Evolutionary conservation across 2,888 invertebrate genomes (phyloP).

Genomic region (Carpatolechia fugitivella): DNA sequence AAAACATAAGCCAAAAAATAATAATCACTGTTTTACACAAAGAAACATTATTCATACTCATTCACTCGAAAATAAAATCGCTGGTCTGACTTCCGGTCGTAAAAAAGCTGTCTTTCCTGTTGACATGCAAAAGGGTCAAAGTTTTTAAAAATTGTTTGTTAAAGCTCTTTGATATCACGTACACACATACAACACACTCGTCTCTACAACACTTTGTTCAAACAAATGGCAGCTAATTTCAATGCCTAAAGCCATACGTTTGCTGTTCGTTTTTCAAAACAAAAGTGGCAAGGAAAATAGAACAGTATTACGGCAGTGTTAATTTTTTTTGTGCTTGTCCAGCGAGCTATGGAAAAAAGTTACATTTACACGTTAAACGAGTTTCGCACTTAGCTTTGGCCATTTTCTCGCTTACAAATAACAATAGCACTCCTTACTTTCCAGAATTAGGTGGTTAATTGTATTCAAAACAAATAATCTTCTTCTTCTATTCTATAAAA

Average conservation of each 20-base stretch:
- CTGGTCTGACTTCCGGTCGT: slow-evolving; percentile 16
- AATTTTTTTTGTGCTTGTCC: slow-evolving; percentile 2
- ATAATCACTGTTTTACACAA: slow-evolving; percentile 28
- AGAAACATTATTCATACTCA: slow-evolving; percentile 28
- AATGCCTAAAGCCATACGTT: slow-evolving; percentile 16
- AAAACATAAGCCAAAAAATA: too few relatives aligned
- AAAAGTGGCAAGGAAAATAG: slow-evolving; percentile 2
- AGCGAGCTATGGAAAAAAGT: neutral
- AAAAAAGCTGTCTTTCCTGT: slow-evolving; percentile 39
- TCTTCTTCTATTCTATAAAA: too few relatives aligned
- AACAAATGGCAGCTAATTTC: slow-evolving; percentile 20
- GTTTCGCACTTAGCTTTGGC: slow-evolving; percentile 10
- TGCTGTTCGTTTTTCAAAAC: slow-evolving; percentile 5
- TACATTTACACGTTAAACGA: slow-evolving; percentile 5
- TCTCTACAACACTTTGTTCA: slow-evolving; percentile 35
- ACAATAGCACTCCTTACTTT: neutral
- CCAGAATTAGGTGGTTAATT: too few relatives aligned
- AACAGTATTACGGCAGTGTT: slow-evolving; percentile 6
- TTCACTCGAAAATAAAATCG: slow-evolving; percentile 15
- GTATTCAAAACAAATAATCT: too few relatives aligned
- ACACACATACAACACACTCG: slow-evolving; percentile 45
- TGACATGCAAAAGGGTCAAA: slow-evolving; percentile 44
- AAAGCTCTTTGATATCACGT: slow-evolving; percentile 54
- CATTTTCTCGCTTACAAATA: neutral
- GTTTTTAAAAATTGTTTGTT: slow-evolving; percentile 48